Evolutionary conservation across 2,888 invertebrate genomes (phyloP), one percentile per base, ranked within the genome.

Genomic region (Argynnis bischoffii): DNA sequence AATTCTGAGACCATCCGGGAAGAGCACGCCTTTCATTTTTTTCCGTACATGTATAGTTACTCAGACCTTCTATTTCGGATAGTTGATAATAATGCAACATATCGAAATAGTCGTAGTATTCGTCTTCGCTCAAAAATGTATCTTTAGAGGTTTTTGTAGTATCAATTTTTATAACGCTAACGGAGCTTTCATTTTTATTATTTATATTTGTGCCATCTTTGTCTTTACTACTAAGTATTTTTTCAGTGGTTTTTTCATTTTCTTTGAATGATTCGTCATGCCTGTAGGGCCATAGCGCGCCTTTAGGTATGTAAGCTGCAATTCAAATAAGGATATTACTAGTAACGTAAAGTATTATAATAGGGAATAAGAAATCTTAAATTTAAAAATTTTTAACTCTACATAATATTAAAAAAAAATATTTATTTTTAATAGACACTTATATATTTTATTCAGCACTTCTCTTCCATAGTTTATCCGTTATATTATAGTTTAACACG

Each of bases 1-100:
- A 96, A 76, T 94, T 94, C 79, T 97, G 97, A 78, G 97, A 97
- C 79, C 96, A 95, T 11, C 94, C 94, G 0, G 94, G 81, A 0
- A 95, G 93, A 0, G 96, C 93, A 76, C 93, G 95, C 11, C 96
- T 93, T 61, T 95, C 96, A 78, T 95, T 95, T 60, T 93, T 94
- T 78, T 96, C 95, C 0, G 94, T 94, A 81, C 97, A 96, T 1
- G 79, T 73, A 0, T 87, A 85, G 1, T 77, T 79, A 26, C 75
- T 77, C 26, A 56, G 3, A 76, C 31, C 48, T 46, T 13, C 13
- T n/a, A 35, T n/a, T 14, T 3, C 6, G n/a, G 35, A 31, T 21
- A 47, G 15, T n/a, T 50, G 21, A 41, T 21, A 2, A 55, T 48
- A 35, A 31, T 14, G 4, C 18, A 16, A 6, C 47, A 21, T 2